A percentile compares a stretch with the other conserved stretches of the same genome.
These are phyloP conservation scores for Odontocerum albicorne DNA, from an alignment of 2,888 invertebrate species.

Conservation along the genomic window DNA sequence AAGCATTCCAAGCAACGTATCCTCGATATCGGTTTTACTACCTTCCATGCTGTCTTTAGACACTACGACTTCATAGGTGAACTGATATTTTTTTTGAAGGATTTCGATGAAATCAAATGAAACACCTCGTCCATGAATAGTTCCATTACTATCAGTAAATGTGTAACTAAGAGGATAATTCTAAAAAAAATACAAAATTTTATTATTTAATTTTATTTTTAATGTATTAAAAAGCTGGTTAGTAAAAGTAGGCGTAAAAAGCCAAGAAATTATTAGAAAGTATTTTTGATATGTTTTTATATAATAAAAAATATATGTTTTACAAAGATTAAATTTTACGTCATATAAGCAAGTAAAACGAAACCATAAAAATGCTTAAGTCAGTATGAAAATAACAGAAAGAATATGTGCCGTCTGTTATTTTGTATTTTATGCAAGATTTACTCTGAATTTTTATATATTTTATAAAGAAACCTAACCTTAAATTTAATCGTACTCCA, in stretches of 20 bases:
- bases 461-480: too few relatives aligned
- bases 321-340: too few relatives aligned
- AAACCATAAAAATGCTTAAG: too few relatives aligned
- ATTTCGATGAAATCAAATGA: constrained; percentile 73
- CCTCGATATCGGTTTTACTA: constrained; percentile 48
- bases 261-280: background rate
- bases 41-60: constrained; percentile 66
- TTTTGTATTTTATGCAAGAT: too few relatives aligned
- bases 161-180: constrained; percentile 66
- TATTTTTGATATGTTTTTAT: too few relatives aligned
- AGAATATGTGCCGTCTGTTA: too few relatives aligned
- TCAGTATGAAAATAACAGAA: too few relatives aligned
- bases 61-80: constrained; percentile 69
- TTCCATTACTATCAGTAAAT: constrained; percentile 53
- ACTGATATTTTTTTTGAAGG: constrained; percentile 68
- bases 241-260: background rate
- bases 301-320: too few relatives aligned
- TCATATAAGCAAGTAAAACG: too few relatives aligned
- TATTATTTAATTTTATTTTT: background rate
- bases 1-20: constrained; percentile 67
- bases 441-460: too few relatives aligned
- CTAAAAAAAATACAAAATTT: constrained; percentile 44
- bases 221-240: too few relatives aligned
- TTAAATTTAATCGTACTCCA: too few relatives aligned
- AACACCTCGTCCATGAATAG: constrained; percentile 64